A percentile compares a stretch with the other conserved stretches of the same genome.
Conservation (phyloP, 2,797 vertebrate genomes). For the Melopsittacus undulatus region DNA sequence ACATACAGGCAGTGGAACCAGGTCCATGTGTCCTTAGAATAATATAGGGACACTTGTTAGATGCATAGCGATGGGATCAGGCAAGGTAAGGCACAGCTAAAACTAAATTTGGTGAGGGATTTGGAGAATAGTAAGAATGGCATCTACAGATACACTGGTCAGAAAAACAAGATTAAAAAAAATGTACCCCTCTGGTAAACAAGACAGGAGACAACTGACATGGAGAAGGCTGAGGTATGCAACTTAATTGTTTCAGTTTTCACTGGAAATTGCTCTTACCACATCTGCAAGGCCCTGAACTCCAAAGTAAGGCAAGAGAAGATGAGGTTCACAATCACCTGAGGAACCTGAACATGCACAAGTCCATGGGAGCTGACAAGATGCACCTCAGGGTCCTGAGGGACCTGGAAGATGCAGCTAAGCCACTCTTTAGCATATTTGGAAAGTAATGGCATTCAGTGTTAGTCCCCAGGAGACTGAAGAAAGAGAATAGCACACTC, state of each 20-base stretch:
- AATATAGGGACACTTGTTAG: not conserved
- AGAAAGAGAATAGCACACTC: not conserved
- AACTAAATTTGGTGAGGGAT: not conserved
- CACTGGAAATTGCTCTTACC: not conserved
- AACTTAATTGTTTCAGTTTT: not conserved
- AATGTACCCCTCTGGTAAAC: not conserved
- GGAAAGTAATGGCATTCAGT: not conserved
- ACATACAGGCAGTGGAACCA: not conserved
- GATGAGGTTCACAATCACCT: not conserved
- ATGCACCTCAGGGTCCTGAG: not conserved
- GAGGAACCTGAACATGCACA: not conserved
- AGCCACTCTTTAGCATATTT: not conserved
- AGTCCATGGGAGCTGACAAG: not conserved
- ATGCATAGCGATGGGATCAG: not conserved
- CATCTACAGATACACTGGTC: not conserved
- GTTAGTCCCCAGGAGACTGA: not conserved
- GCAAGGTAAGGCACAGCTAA: not conserved
- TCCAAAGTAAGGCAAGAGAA: not conserved
- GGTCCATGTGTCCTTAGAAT: not conserved
- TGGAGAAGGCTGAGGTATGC: not conserved
- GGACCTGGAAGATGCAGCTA: not conserved
- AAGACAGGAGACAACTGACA: not conserved
- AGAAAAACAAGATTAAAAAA: not conserved
- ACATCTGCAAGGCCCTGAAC: not conserved
- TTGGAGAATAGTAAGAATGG: not conserved